Evolutionary conservation across 2,113 vertebrate species (phyloP).

Genomic region (Chrysemys picta): DNA sequence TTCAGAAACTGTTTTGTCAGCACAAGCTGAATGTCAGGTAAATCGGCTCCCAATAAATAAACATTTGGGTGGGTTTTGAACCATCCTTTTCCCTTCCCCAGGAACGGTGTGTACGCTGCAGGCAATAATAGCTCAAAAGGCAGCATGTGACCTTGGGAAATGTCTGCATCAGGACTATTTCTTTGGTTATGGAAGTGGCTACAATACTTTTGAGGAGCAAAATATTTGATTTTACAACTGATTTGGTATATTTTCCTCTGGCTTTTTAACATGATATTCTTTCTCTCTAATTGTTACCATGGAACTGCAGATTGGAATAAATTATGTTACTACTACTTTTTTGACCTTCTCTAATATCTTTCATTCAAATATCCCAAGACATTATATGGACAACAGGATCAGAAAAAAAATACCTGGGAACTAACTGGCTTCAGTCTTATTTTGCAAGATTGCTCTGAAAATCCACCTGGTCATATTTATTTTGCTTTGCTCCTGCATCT

Average conservation of each 20-base stretch:
- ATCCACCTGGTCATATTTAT: neutral
- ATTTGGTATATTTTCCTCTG: neutral
- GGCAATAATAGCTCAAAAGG: neutral
- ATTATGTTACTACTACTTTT: neutral
- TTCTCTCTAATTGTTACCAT: neutral
- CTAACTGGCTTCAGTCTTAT: neutral
- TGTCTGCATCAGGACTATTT: fast-evolving
- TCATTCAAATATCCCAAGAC: neutral
- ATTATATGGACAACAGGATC: neutral
- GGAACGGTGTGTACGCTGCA: neutral
- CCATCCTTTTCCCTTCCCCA: neutral
- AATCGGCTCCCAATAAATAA: neutral
- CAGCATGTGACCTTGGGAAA: neutral
- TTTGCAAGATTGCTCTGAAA: neutral
- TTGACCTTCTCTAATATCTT: neutral
- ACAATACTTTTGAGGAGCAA: neutral
- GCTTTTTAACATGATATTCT: neutral
- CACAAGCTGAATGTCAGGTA: neutral
- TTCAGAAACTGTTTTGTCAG: neutral
- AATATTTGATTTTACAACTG: fast-evolving
- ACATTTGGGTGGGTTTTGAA: neutral
- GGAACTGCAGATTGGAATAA: too few species aligned
- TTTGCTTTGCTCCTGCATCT: neutral
- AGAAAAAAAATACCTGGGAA: neutral
- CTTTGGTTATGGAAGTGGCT: neutral